Base-by-base conservation (phyloP, 1,140 invertebrate species). In the Macrotrachela quadricornifera region DNA sequence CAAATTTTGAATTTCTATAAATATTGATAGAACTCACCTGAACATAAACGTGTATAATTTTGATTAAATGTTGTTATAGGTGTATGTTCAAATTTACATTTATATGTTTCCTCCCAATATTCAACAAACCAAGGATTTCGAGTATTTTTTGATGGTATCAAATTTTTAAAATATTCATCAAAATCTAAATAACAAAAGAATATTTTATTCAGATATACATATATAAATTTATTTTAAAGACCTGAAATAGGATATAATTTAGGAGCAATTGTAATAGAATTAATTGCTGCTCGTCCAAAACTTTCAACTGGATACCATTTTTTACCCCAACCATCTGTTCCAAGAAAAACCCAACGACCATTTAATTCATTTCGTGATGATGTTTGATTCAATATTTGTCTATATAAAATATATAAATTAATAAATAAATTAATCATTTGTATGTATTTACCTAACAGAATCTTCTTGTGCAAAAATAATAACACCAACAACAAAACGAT, bases 291-390 rank as follows among this genome's bases (percentile, higher is more conserved):
- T 4, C 77, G 73, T 61, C 83, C 80, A 11, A 80, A 63, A 0
- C 75, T 76, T 53, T 78, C 75, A 0, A 83, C 74, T 0, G 81
- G 69, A 58, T 80, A 79, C 12, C 76, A 69, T 59, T 81, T 79
- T 50, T 76, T 77, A 6, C 81, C 81, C 80, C 80, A 82, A 1
- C 80, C 80, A 61, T 83, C 80, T 57, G 78, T 79, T 1, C 77
- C 79, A 11, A 83, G 72, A 76, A 79, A 82, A 41, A 79, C 73
- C 55, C 81, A 78, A 18, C 61, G 58, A 9, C 60, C 58, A 1
- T 53, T 52, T 14, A 30, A 30, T 30, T 30, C 21, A 30, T 30
- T 30, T 30, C 8, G 2, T 30, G 21, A 30, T 30, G 21, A 2
- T 30, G 21, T 30, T 30, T 30, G 21, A 30, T 30, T 30, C 2